Evolutionary conservation across 2,113 vertebrate genomes (phyloP), one percentile per base, ranked within the genome.

Genomic region (Bubo bubo): DNA sequence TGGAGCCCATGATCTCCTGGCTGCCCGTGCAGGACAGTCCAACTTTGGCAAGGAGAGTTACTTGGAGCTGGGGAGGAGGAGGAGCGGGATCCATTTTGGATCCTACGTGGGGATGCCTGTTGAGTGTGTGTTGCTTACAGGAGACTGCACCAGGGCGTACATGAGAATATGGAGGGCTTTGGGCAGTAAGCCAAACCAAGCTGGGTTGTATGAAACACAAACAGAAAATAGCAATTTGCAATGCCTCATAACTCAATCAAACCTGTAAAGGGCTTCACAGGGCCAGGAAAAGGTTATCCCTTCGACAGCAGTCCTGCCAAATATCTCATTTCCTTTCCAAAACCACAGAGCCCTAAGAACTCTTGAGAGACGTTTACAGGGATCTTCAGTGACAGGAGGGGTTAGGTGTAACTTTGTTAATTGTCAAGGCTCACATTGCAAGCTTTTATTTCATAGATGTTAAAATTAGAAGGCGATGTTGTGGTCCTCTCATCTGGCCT

Each of bases 151-250:
- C 43, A 18, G 72, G 55, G 26, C 47, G 86, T 62, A 17, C 75
- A n/a, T 0, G 15, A 88, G 88, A 97, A 92, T 64, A 86, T 88
- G 91, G 94, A 95, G 83, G 60, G 79, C 11, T 81, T 94, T 97
- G 93, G 94, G 91, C 83, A 84, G 16, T 19, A 32, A 60, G 86
- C 95, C 95, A 96, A 84, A 52, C 79, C 70, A 67, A 32, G 83
- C 86, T 62, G 79, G 64, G n/a, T 4, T 77, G 49, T 60, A 37
- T 24, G 50, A 95, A 93, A 89, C 0, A 0, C 86, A 88, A 83
- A 87, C 34, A 91, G 53, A 91, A 82, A 88, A 86, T 27, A 82
- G 63, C 79, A 71, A 56, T 92, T 95, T 0, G 4, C 76, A n/a
- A 4, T 92, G 88, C 49, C 68, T 94, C 37, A 1, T 82, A 96